Base-by-base conservation (phyloP, 2,797 vertebrate species). In the Neosalanx taihuensis region DNA sequence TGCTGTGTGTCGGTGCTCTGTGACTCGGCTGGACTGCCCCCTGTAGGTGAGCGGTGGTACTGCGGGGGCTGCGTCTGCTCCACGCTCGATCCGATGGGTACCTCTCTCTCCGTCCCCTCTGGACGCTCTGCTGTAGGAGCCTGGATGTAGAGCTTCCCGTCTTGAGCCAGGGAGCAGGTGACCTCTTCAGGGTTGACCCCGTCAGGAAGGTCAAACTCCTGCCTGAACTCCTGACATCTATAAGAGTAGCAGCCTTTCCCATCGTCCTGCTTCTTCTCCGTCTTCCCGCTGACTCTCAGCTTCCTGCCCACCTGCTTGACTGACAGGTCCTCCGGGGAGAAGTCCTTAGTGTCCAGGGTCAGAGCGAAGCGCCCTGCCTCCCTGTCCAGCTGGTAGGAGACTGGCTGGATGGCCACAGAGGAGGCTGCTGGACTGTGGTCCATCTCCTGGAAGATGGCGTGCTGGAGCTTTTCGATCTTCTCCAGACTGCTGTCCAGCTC, bases 221-320 rank as follows among this genome's bases (percentile, higher is more conserved):
- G 91, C 71, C 90, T 89, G 89, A 95, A 94, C 86, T 93, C 93
- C 79, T 94, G 90, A 49, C 91, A 90, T 73, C 87, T 89, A 92
- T 91, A 95, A 1, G 92, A 93, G 89, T 84, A 94, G 0, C 91
- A 93, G 81, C 95, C 93, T 75, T 90, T 90, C 29, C 73, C 90
- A 1, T 90, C 86, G 0, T 84, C 83, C 72, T 81, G 75, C 76
- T 92, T 90, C 69, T 80, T 93, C 88, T 94, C 93, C 1, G 85
- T 84, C 74, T 82, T 81, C 41, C 91, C 91, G 0, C 85, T 91
- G 76, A 93, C 92, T 63, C 85, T 79, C 74, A 93, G 85, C 75
- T 83, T 90, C 75, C 72, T 79, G 57, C 88, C 93, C 86, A 93
- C 92, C 77, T 89, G 86, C 46, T 76, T 81, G 53, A 90, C 86